phyloP scores from a whole-genome alignment of 2,888 invertebrate genomes.

The Nomada hirtipes region DNA sequence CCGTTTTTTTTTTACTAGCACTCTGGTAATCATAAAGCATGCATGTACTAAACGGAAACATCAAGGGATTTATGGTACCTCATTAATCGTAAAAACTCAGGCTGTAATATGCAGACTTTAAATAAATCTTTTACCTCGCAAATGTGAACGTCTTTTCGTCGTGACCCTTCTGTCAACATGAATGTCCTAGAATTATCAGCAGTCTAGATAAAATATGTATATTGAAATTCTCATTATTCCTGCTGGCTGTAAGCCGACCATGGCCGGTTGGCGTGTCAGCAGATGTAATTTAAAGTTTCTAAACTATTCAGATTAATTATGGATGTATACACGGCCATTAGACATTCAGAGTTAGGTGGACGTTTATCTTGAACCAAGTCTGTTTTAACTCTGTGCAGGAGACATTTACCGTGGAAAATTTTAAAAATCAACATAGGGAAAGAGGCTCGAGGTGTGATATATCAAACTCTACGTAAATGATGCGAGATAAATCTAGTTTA shows the following conservation, averaged over 20 bases:
- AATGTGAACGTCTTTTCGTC: neutral
- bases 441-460: neutral
- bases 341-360: constrained; percentile 63
- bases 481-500: neutral
- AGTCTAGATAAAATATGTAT: constrained; percentile 77
- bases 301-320: constrained; percentile 80
- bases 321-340: constrained; percentile 76
- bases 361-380: constrained; percentile 9
- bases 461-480: neutral
- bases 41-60: neutral
- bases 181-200: constrained; percentile 10
- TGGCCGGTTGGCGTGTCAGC: constrained; percentile 64
- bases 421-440: neutral
- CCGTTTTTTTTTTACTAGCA: neutral
- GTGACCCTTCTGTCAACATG: constrained; percentile 2
- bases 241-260: constrained; percentile 60
- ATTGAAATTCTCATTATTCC: constrained; percentile 83
- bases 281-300: constrained; percentile 82
- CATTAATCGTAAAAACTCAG: constrained; percentile 21
- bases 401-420: neutral
- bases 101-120: neutral
- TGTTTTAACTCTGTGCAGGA: neutral
- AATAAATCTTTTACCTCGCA: neutral
- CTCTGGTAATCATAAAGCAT: constrained; percentile 2
- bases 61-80: constrained; percentile 15